Percentiles rank a stretch among this genome's conserved stretches.
These are phyloP conservation scores for Brachymystax lenok DNA, from an alignment of 2,797 vertebrate genomes.

Conservation along the genomic window DNA sequence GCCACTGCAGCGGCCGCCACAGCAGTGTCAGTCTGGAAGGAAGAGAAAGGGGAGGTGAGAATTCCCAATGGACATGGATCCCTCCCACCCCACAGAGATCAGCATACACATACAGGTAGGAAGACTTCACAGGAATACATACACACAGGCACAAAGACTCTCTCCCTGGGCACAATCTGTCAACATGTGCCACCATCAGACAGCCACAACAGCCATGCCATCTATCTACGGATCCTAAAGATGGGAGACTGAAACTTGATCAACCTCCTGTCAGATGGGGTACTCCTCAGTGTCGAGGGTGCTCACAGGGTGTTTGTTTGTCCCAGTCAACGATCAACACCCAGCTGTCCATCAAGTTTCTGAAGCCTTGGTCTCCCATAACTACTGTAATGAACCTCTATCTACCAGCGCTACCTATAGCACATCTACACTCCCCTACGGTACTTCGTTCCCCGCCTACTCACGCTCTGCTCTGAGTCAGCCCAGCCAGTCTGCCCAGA, in stretches of 20 bases:
- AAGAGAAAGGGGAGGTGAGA: neutral
- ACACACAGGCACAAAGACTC: neutral
- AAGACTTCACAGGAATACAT: conserved; percentile 9
- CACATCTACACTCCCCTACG: neutral
- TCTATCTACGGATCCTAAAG: neutral
- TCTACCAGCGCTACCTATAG: neutral
- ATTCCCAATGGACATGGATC: neutral
- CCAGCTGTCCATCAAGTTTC: neutral
- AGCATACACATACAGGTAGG: neutral
- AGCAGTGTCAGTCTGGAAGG: conserved; percentile 19
- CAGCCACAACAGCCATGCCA: neutral
- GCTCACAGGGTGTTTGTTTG: neutral
- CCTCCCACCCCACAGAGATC: neutral
- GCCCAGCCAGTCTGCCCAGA: conserved; percentile 1
- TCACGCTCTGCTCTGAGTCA: conserved; percentile 24
- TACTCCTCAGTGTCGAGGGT: neutral
- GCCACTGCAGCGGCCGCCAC: neutral
- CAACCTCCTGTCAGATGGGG: neutral
- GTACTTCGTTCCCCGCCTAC: neutral
- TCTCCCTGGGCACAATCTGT: neutral
- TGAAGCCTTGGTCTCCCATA: conserved; percentile 12
- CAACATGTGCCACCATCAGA: neutral
- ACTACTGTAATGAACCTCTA: neutral
- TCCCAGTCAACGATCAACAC: neutral
- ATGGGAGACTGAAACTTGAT: conserved; percentile 13